Evolutionary conservation across 64 coral and sea anemone genomes (phyloP).

Genomic region (Acropora yongei): DNA sequence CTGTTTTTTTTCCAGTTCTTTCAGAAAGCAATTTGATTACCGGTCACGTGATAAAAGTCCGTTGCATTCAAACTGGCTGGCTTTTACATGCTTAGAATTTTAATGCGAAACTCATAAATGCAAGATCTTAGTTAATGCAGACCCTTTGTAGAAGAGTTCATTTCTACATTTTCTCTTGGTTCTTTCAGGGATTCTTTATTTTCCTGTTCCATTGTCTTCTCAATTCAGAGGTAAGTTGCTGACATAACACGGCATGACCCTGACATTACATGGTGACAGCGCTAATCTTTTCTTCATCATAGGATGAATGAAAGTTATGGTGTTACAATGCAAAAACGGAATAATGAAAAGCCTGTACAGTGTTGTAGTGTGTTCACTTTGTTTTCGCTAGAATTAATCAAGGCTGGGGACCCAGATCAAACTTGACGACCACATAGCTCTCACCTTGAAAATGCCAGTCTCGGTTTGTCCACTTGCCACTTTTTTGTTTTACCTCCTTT

Average conservation of each 20-base stretch:
- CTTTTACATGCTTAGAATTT: too few relatives aligned
- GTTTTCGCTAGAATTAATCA: neutral
- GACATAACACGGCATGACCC: too few relatives aligned
- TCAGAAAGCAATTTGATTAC: too few relatives aligned
- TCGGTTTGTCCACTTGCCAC: neutral
- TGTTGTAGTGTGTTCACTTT: neutral
- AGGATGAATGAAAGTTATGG: neutral
- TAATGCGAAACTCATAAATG: too few relatives aligned
- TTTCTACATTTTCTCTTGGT: conserved; percentile 29
- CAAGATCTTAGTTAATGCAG: neutral
- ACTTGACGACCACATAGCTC: neutral
- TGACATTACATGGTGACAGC: too few relatives aligned
- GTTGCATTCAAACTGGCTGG: too few relatives aligned
- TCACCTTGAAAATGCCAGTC: neutral
- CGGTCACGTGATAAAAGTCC: too few relatives aligned
- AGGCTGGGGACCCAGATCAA: neutral
- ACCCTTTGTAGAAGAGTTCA: neutral
- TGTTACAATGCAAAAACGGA: neutral
- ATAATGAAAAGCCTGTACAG: neutral
- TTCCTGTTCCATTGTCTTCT: conserved; percentile 85
- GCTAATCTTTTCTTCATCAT: too few relatives aligned
- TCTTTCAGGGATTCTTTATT: conserved; percentile 83
- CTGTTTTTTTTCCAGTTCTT: too few relatives aligned
- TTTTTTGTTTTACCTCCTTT: too few relatives aligned
- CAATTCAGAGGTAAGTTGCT: conserved; percentile 74